A percentile compares a stretch with the other conserved stretches of the same genome.
Conservation (phyloP, 2,888 invertebrate genomes). For the Frankliniella fusca region DNA sequence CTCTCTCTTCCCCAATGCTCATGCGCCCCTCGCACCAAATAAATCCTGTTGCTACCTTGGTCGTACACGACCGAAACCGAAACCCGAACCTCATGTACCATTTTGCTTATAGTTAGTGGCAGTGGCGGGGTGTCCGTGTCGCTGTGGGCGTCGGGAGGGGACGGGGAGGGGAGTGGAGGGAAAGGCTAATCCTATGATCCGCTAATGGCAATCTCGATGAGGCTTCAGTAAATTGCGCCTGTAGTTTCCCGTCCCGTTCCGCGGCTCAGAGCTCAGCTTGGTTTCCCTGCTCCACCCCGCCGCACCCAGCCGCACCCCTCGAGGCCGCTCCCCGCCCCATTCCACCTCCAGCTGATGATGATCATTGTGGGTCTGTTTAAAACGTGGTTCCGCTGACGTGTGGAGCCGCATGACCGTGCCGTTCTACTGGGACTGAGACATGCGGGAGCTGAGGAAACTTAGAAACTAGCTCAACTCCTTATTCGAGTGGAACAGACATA, state of each 20-base stretch:
- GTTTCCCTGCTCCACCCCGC: not conserved
- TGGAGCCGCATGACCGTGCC: too few species aligned
- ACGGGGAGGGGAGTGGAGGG: not conserved
- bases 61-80: not conserved
- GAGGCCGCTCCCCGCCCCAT: not conserved
- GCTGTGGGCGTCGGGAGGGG: not conserved
- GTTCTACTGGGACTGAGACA: too few species aligned
- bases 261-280: too few species aligned
- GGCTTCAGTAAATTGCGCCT: conserved; percentile 20
- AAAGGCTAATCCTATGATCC: conserved; percentile 5
- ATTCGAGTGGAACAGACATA: too few species aligned
- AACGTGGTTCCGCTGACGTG: too few species aligned
- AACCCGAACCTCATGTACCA: not conserved
- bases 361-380: too few species aligned
- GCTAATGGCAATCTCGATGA: conserved; percentile 12
- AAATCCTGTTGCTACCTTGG: not conserved
- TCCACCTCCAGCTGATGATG: not conserved
- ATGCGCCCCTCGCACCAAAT: too few species aligned
- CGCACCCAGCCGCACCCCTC: not conserved
- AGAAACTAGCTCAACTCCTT: too few species aligned
- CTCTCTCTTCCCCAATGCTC: too few species aligned
- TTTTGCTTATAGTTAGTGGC: too few species aligned
- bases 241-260: not conserved
- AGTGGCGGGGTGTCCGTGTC: not conserved
- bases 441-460: too few species aligned